Evolutionary conservation across 2,888 invertebrate species (phyloP).

Genomic region (Argynnis bischoffii): DNA sequence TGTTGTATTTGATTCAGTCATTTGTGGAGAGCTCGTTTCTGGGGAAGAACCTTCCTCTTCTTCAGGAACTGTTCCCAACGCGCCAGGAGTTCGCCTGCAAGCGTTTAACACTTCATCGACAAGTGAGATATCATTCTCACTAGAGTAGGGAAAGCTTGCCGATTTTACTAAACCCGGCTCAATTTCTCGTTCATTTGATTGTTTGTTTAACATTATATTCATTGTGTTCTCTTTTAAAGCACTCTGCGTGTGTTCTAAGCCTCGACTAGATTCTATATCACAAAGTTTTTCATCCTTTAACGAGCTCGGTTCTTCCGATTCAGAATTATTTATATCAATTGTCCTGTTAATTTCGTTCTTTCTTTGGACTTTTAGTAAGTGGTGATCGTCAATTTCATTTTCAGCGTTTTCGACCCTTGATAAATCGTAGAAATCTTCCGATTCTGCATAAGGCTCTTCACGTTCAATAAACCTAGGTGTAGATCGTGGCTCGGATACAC

Average conservation of each 20-base stretch:
- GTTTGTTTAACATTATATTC: conserved; percentile 67
- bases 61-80: conserved; percentile 83
- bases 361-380: conserved; percentile 71
- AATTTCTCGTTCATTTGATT: conserved; percentile 55
- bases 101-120: conserved; percentile 75
- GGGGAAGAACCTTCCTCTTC: conserved; percentile 83
- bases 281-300: conserved; percentile 60
- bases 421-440: conserved; percentile 68
- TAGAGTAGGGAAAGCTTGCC: conserved; percentile 63
- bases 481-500: conserved; percentile 71
- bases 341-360: conserved; percentile 77
- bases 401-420: conserved; percentile 67
- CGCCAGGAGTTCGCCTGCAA: conserved; percentile 70
- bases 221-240: conserved; percentile 72
- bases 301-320: conserved; percentile 49
- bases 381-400: conserved; percentile 71
- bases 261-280: conserved; percentile 68
- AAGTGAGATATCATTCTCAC: conserved; percentile 68
- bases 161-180: conserved; percentile 66
- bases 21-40: conserved; percentile 80
- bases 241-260: conserved; percentile 56
- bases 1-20: conserved; percentile 85
- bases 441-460: conserved; percentile 75
- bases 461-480: conserved; percentile 75
- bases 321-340: conserved; percentile 61